A percentile compares a stretch with the other conserved stretches of the same genome.
These are phyloP conservation scores for Steinernema feltiae DNA, from an alignment of 1,140 invertebrate species.

Conservation along the genomic window DNA sequence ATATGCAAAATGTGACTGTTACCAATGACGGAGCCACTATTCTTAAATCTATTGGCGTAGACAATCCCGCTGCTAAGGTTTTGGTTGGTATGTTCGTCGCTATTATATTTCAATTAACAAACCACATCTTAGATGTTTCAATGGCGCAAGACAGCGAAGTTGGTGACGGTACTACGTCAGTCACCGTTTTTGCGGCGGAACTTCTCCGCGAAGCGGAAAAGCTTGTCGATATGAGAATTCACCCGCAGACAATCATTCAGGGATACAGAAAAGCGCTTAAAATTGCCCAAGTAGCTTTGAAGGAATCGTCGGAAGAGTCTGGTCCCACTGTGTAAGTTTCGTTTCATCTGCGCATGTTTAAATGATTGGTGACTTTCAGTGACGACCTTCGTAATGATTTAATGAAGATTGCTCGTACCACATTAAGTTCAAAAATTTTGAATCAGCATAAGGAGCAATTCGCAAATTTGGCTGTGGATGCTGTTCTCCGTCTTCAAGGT, in stretches of 20 bases:
- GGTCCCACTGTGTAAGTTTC: conserved; percentile 58
- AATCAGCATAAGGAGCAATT: conserved; percentile 96
- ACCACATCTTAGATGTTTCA: conserved; percentile 75
- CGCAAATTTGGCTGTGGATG: conserved; percentile 86
- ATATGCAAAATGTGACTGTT: conserved; percentile 80
- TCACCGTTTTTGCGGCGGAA: conserved; percentile 91
- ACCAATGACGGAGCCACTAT: conserved; percentile 99
- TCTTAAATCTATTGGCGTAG: conserved; percentile 87
- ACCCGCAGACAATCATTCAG: conserved; percentile 93
- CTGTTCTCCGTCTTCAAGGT: conserved; percentile 86
- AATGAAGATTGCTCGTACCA: conserved; percentile 92
- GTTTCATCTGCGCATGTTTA: conserved; percentile 18
- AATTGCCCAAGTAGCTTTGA: conserved; percentile 75
- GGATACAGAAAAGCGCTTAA: conserved; percentile 84
- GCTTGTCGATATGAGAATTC: conserved; percentile 84
- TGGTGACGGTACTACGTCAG: conserved; percentile 97
- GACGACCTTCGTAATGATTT: conserved; percentile 79
- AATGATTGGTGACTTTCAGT: conserved; percentile 54
- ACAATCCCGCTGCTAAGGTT: conserved; percentile 98
- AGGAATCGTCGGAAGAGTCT: conserved; percentile 72
- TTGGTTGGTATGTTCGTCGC: conserved; percentile 68
- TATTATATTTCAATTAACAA: conserved; percentile 5
- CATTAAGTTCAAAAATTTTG: conserved; percentile 94
- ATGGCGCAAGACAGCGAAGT: conserved; percentile 99
- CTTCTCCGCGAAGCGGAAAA: conserved; percentile 89